Evolutionary conservation across 2,888 invertebrate genomes (phyloP).

Genomic region (Aphrophora alni): DNA sequence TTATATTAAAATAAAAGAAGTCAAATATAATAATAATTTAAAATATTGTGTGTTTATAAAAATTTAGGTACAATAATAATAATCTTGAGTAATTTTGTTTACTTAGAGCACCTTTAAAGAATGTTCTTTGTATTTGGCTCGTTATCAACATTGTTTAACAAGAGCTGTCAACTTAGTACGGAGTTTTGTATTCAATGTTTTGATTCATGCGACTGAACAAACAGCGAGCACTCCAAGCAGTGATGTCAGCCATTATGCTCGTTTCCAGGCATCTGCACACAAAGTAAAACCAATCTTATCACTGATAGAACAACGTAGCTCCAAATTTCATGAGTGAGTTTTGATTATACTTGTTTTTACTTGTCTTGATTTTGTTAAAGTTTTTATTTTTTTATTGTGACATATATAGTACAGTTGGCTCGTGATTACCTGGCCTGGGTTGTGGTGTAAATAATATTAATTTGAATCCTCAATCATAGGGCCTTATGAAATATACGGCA

Average conservation of each 20-base stretch:
- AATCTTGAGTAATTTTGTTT: not conserved
- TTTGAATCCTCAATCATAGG: too few species aligned
- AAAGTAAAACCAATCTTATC: constrained; percentile 82
- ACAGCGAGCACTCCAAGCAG: constrained; percentile 46
- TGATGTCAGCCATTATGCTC: constrained; percentile 89
- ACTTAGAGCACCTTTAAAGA: constrained; percentile 74
- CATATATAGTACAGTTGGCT: too few species aligned
- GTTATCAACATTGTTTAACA: constrained; percentile 84
- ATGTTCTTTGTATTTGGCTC: constrained; percentile 78
- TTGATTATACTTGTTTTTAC: not conserved
- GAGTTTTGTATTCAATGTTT: constrained; percentile 69
- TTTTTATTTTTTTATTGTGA: too few species aligned
- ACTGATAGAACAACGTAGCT: constrained; percentile 79
- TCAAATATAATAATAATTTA: too few species aligned
- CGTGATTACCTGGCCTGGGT: too few species aligned
- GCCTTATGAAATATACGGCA: too few species aligned
- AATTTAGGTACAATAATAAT: too few species aligned
- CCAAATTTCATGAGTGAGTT: constrained; percentile 75
- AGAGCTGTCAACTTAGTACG: constrained; percentile 81
- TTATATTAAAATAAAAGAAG: too few species aligned
- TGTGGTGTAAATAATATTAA: too few species aligned
- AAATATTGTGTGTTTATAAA: too few species aligned
- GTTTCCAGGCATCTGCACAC: constrained; percentile 91
- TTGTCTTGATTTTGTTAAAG: too few species aligned
- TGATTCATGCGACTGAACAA: constrained; percentile 48